phyloP scores from a whole-genome alignment of 2,888 invertebrate species.

The Aphodius granarius region DNA sequence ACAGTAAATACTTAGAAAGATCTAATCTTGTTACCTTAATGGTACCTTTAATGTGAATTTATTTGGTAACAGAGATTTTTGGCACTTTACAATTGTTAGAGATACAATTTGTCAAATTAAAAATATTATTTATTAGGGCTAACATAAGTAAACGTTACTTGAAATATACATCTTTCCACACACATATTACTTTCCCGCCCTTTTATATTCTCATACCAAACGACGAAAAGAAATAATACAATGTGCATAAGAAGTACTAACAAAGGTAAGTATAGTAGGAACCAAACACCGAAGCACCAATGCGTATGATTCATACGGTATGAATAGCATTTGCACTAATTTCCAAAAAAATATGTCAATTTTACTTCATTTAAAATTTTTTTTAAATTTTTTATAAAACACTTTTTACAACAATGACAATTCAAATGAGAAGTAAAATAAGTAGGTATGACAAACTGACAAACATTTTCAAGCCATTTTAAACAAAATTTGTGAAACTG shows the following conservation, averaged over 20 bases:
- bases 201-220: not conserved
- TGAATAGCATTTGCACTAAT: not conserved
- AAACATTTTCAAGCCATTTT: too few species aligned
- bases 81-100: too few species aligned
- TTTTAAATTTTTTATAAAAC: too few species aligned
- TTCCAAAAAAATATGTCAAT: not conserved
- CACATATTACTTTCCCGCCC: not conserved
- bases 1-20: too few species aligned
- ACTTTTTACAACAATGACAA: too few species aligned
- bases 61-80: too few species aligned
- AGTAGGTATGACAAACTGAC: too few species aligned
- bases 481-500: too few species aligned
- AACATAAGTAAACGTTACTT: conserved; percentile 27
- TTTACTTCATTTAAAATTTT: not conserved
- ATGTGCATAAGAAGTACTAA: not conserved
- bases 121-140: too few species aligned
- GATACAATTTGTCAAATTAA: conserved; percentile 48
- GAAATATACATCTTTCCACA: conserved; percentile 20
- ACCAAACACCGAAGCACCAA: not conserved
- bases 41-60: too few species aligned
- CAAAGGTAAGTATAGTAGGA: not conserved
- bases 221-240: not conserved
- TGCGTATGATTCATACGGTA: not conserved
- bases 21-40: too few species aligned
- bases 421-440: not conserved